Base-by-base conservation (phyloP, 2,888 invertebrate species). In the Cristatella mucedo region DNA sequence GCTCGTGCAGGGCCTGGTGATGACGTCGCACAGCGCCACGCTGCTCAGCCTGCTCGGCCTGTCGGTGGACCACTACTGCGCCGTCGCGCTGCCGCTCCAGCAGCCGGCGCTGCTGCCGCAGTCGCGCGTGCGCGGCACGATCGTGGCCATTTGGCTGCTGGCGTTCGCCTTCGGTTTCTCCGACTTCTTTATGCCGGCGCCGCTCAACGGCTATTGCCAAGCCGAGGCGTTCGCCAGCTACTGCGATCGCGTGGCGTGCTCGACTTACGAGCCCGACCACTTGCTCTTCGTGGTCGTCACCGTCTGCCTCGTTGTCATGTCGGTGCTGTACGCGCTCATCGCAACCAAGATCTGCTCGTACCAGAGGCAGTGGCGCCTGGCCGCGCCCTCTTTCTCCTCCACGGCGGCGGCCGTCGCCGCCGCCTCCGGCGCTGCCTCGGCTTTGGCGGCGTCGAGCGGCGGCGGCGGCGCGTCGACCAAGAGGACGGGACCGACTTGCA, bases 1-100 rank as follows among this genome's bases (percentile, higher is more conserved):
- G n/a, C n/a, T n/a, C n/a, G n/a, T 16, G 33, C 18, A 36, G 36
- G 36, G 24, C 6, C 13, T 22, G 6, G 26, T 19, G 3, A 9
- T 36, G 4, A 18, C 36, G 13, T 22, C 24, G 4, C 36, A 36
- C 13, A 36, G 26, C 26, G 36, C 36, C 5, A 46, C 45, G 1
- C 38, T 49, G n/a, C 40, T 49, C 20, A 49, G 48, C 41, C 41
- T 49, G 21, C 40, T 49, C 37, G 44, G 42, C 21, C 49, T 49
- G 47, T 46, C 49, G 6, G 36, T 46, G 7, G 49, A 49, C 42
- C 48, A 49, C 34, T 46, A 47, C 45, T 33, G 49, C n/a, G 49
- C 49, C 20, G 44, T 49, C 15, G 20, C 44, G 7, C 26, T 38
- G 18, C 49, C 49, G 3, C 42, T 49, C 13, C 46, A 46, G 30